These are phyloP conservation scores for Pasiphila rectangulata DNA, from an alignment of 2,888 invertebrate genomes.

Conservation along the genomic window DNA sequence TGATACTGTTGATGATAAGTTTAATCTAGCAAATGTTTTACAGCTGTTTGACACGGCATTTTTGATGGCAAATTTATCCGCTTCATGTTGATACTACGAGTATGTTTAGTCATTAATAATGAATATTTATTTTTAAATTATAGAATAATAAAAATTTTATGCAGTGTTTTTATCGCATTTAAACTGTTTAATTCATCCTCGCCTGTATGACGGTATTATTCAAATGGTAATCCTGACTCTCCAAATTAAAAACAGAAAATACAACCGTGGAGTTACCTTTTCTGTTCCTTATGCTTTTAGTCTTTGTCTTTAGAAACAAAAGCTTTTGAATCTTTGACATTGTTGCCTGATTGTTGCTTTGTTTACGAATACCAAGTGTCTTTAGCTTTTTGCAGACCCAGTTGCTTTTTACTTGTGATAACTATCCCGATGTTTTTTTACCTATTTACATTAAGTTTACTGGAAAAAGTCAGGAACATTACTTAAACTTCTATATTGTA, in stretches of 20 bases:
- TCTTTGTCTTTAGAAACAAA: background rate
- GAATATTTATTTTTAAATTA: too few species aligned
- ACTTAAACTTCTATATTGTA: too few species aligned
- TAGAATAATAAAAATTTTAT: too few species aligned
- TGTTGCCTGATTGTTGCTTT: background rate
- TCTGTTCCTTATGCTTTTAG: constrained; percentile 6
- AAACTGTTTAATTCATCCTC: constrained; percentile 18
- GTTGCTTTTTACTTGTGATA: too few species aligned
- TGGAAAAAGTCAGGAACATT: too few species aligned
- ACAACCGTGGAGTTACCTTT: constrained; percentile 5
- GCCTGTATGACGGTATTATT: constrained; percentile 23
- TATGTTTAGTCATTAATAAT: too few species aligned
- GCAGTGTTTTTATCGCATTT: constrained; percentile 17
- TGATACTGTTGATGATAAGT: too few species aligned
- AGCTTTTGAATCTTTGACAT: background rate
- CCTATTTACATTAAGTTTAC: too few species aligned
- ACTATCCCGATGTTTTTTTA: too few species aligned
- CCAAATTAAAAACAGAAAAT: constrained; percentile 16
- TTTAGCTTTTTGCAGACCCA: too few species aligned
- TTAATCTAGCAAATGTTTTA: background rate
- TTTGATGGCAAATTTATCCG: background rate
- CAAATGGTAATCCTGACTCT: constrained; percentile 24
- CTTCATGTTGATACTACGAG: constrained; percentile 5
- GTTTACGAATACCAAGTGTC: too few species aligned
- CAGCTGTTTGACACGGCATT: background rate